Evolutionary conservation across 30 jellyfish, hydroid and myxozoan genomes (phyloP), one percentile per base, ranked within the genome.

Genomic region (Euphysa ruthae): DNA sequence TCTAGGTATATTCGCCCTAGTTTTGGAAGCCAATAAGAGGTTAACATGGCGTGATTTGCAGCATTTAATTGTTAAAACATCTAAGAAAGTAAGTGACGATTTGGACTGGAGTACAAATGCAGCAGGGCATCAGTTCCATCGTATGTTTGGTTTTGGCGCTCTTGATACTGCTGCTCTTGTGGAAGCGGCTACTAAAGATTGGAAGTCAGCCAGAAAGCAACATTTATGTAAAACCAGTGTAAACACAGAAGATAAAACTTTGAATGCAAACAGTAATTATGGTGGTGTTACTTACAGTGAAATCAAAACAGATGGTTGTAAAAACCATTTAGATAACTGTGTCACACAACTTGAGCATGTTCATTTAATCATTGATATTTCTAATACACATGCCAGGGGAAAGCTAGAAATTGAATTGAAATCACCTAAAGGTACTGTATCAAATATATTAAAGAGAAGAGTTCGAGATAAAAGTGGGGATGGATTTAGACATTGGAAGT

Each of bases 11-110:
- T 88, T 88, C 55, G 97, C 97, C 1, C 65, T 88, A 50, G 97
- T 88, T 1, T 73, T 88, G 15, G 94, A 88, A 62, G 97, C 97
- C 30, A 88, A 88, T 64, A 91, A 85, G 0, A 78, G 55, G 19
- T 32, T 88, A 33, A 79, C 94, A 24, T 88, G 97, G 97, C 78
- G 97, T 24, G 97, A 88, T 46, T 35, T 88, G 63, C 97, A 88
- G 54, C 97, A 88, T 61, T 77, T 88, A 1, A 81, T 88, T 7
- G 97, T 76, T 30, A 71, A 70, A 60, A 88, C 94, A 21, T 81
- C 95, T 62, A 88, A 66, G 29, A 35, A 56, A 49, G 63, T 75
- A 15, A 81, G 94, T 64, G 71, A 55, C 15, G 97, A 88, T 55
- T 34, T 35, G n/a, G 83, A 74, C 19, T 88, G 97, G 97, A 94